Evolutionary conservation across 2,888 invertebrate species (phyloP), one percentile per base, ranked within the genome.

Genomic region (Eucera pruinosa): DNA sequence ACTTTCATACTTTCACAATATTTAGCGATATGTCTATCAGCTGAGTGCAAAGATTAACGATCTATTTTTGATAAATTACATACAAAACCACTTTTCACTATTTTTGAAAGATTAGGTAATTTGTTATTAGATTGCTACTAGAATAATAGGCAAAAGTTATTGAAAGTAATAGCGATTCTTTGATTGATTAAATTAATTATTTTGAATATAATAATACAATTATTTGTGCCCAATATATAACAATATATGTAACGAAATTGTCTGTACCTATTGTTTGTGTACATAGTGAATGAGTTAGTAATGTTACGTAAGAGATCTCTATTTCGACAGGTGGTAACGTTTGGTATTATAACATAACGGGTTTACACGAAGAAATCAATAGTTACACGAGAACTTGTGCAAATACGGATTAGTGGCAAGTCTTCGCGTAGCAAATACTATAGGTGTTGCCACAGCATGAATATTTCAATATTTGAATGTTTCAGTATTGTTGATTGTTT

Each of bases 301-400:
- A 58, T 25, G 18, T 58, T 58, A 43, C 27, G 13, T 13, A 18
- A 11, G n/a, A 18, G 25, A 25, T 15, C 39, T 58, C 15, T 25
- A 5, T 23, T 18, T 43, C n/a, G 58, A 43, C 41, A 58, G 41
- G 18, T 43, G 58, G 58, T n/a, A 58, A 41, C 13, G 18, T 41
- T 58, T 41, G n/a, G 25, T 13, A 18, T 18, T 43, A 18, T 18
- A 0, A 27, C 18, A 6, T 15, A 20, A 2, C 2, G 39, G 18
- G 48, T 61, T 61, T 36, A 11, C 11, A n/a, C 33, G 33, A 23
- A 41, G 33, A 47, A 61, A 36, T 61, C 47, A 48, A 61, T 61
- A 25, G 33, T 50, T 62, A 18, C 13, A 48, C 33, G 18, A 25
- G 25, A 25, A 50, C 48, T 50, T 62, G 62, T 9, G 18, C 13